Percentiles rank a stretch among this genome's conserved stretches.
These are phyloP conservation scores for Probaryconus sp. DNA, from an alignment of 1,140 invertebrate genomes.

Conservation along the genomic window DNA sequence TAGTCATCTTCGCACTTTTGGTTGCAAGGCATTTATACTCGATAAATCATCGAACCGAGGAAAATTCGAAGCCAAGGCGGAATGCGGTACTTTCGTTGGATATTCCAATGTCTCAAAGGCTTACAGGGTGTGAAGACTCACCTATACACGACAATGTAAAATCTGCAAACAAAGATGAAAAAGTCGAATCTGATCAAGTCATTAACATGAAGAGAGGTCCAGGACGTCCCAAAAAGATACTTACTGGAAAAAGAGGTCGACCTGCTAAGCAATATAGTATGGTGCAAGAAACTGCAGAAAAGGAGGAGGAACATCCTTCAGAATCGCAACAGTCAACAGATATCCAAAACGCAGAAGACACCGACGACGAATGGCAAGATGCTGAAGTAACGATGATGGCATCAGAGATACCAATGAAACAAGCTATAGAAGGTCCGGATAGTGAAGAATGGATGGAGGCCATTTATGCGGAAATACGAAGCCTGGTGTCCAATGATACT, in stretches of 20 bases:
- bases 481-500: conserved; percentile 64
- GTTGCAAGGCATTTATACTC: conserved; percentile 2
- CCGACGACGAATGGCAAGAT: neutral
- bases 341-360: no score
- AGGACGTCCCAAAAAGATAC: no score
- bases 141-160: neutral
- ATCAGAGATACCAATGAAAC: conserved; percentile 18
- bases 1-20: conserved; percentile 23
- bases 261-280: no score
- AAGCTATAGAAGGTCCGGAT: conserved; percentile 14
- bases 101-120: conserved; percentile 42
- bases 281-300: no score
- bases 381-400: neutral
- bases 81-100: conserved; percentile 50
- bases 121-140: conserved; percentile 44
- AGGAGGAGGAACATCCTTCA: no score
- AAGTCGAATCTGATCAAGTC: neutral
- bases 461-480: conserved; percentile 64
- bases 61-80: conserved; percentile 42
- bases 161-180: neutral
- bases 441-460: conserved; percentile 64
- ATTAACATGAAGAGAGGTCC: neutral
- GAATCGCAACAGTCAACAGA: neutral
- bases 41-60: conserved; percentile 2
- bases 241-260: no score